A percentile compares a stretch with the other conserved stretches of the same genome.
Conservation (phyloP, 2,797 vertebrate species). For the Sandelia bainsii region DNA sequence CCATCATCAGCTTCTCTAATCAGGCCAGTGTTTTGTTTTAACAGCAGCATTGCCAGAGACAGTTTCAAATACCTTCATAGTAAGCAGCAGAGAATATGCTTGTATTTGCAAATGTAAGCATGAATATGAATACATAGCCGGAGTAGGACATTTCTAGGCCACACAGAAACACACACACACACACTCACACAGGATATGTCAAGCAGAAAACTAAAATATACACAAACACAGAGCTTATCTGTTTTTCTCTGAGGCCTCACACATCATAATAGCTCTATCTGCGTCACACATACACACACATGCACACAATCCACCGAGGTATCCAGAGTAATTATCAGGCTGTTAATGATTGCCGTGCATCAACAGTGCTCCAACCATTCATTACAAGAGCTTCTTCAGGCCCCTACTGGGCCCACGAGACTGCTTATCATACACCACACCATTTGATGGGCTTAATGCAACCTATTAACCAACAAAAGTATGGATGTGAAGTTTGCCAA, state of each 20-base stretch:
- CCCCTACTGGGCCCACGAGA: constrained; percentile 84
- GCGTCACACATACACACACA: constrained; percentile 52
- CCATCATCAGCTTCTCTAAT: constrained; percentile 47
- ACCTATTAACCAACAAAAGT: constrained; percentile 90
- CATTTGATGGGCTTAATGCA: constrained; percentile 91
- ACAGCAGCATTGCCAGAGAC: constrained; percentile 43
- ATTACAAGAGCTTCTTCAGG: constrained; percentile 90
- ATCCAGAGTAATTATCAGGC: constrained; percentile 92
- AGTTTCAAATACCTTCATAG: constrained; percentile 53
- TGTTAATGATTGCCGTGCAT: constrained; percentile 90
- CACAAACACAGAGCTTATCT: constrained; percentile 73
- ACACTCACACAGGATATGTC: constrained; percentile 50
- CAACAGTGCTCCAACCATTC: constrained; percentile 88
- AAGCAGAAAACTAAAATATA: constrained; percentile 62
- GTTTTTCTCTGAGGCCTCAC: constrained; percentile 73
- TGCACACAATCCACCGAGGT: constrained; percentile 79
- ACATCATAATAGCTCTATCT: constrained; percentile 78
- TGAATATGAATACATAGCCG: constrained; percentile 60
- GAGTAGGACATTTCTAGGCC: constrained; percentile 70
- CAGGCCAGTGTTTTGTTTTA: constrained; percentile 39
- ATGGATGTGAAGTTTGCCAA: constrained; percentile 70
- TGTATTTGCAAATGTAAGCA: constrained; percentile 67
- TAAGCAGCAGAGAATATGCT: constrained; percentile 48
- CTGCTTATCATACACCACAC: constrained; percentile 80
- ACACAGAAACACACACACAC: constrained; percentile 51